Base-by-base conservation (phyloP, 2,113 vertebrate species). In the Ramphastos sulfuratus region DNA sequence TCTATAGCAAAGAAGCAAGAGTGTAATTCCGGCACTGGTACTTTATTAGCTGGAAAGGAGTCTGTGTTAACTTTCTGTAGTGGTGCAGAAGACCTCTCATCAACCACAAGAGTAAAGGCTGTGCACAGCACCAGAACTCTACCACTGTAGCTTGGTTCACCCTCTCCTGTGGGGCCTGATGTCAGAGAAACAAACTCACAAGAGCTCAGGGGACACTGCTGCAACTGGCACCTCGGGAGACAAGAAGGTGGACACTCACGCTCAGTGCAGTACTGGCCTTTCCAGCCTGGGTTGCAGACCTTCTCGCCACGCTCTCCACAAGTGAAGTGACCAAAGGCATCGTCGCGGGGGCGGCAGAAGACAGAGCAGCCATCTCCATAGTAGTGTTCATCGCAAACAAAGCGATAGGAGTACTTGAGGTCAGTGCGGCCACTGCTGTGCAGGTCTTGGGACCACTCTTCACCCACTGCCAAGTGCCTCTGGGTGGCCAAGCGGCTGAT, bases 321-420 rank as follows among this genome's bases (percentile, higher is more conserved):
- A 82, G 98, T 99, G 97, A 99, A 99, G 97, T 99, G 99, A 42
- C 99, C 99, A 7, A 99, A 99, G 48, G 99, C 98, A 19, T 99
- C 99, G 0, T 99, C 99, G 28, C 99, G 94, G 27, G 99, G 99
- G 1, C 99, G 98, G 90, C 99, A 99, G 97, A 99, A 99, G 74
- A 99, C 99, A 0, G 99, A 99, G 96, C 99, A 99, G 35, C 99
- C 99, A 9, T 99, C 99, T 24, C 99, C 99, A 0, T 99, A 99
- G 97, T 99, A 99, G 85, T 99, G 98, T 92, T 99, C 99, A 0
- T 99, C 99, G 0, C 99, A 99, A 61, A 99, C 97, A 5, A 99
- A 99, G 92, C 99, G 99, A 87, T 99, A 99, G 9, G 99, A 98
- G 88, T 99, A 99, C 72, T 99, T 99, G 92, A 99, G 98, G 95